A percentile compares a stretch with the other conserved stretches of the same genome.
Evolutionary conservation across 2,113 vertebrate species (phyloP).

Genomic region (Tautogolabrus adspersus): DNA sequence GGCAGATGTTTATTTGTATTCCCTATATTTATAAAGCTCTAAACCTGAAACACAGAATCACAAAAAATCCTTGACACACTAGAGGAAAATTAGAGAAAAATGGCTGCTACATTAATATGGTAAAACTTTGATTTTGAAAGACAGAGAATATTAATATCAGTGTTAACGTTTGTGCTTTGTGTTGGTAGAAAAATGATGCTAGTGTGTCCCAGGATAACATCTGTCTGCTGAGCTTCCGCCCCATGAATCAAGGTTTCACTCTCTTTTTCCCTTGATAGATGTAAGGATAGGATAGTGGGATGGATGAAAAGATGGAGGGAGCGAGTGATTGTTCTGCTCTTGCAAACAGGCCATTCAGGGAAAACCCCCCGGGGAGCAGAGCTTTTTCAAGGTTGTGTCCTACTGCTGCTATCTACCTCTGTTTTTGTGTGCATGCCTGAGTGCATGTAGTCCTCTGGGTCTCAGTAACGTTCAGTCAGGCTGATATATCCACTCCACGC

Average conservation of each 20-base stretch:
- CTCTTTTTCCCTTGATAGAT: conserved; percentile 30
- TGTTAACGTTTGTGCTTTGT: not conserved
- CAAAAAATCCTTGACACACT: not conserved
- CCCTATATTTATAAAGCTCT: not conserved
- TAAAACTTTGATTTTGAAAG: not conserved
- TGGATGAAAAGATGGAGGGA: conserved; percentile 60
- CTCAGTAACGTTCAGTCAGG: conserved; percentile 69
- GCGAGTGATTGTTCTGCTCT: conserved; percentile 67
- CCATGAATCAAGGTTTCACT: conserved; percentile 55
- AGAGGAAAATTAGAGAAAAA: not conserved
- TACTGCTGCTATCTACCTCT: conserved; percentile 54
- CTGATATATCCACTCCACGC: conserved; percentile 54
- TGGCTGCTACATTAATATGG: too few relatives aligned
- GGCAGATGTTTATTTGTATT: too few relatives aligned
- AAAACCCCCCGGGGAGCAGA: conserved; percentile 49
- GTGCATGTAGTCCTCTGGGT: conserved; percentile 66
- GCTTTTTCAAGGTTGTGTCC: conserved; percentile 81
- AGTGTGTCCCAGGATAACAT: conserved; percentile 30
- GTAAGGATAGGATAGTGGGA: conserved; percentile 21
- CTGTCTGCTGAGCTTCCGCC: conserved; percentile 37
- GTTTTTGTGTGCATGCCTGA: conserved; percentile 34
- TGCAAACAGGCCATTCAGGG: conserved; percentile 73
- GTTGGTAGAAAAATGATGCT: conserved; percentile 2
- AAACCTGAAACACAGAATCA: not conserved
- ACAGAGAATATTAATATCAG: not conserved